Evolutionary conservation across 2,797 vertebrate genomes (phyloP).

Genomic region (Chaetodon trifasciatus): DNA sequence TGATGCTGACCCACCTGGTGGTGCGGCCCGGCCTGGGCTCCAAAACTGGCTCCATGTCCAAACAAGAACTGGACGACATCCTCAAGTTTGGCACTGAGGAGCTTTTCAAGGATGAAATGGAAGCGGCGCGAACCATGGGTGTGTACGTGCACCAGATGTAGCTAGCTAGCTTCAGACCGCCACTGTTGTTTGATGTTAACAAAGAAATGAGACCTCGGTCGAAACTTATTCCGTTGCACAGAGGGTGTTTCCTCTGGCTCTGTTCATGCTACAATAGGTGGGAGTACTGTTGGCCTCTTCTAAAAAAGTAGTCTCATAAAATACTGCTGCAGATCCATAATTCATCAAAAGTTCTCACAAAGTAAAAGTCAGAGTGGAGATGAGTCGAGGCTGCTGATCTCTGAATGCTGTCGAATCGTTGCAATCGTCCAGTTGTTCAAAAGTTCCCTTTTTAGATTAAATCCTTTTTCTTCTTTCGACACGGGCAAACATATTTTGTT

Average conservation of each 20-base stretch:
- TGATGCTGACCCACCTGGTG: constrained; percentile 99
- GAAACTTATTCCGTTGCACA: not conserved
- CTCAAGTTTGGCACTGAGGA: constrained; percentile 99
- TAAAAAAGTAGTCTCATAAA: not conserved
- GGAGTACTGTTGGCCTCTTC: not conserved
- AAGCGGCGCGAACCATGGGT: constrained; percentile 87
- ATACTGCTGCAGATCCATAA: not conserved
- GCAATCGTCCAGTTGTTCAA: not conserved
- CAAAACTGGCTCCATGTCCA: constrained; percentile 98
- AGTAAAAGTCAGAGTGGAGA: not conserved
- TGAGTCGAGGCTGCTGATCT: not conserved
- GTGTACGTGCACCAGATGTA: not conserved
- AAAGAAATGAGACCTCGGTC: not conserved
- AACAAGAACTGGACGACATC: constrained; percentile 98
- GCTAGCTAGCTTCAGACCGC: not conserved
- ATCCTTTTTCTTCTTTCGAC: not conserved
- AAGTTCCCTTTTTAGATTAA: not conserved
- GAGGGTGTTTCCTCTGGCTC: not conserved
- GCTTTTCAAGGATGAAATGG: constrained; percentile 97
- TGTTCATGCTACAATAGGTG: not conserved
- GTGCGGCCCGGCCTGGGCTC: constrained; percentile 96
- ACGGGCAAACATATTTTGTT: not conserved
- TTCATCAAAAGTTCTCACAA: not conserved
- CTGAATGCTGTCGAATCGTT: not conserved
- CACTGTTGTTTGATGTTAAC: not conserved